Base-by-base conservation (phyloP, 1,140 invertebrate genomes). In the Plodia interpunctella region DNA sequence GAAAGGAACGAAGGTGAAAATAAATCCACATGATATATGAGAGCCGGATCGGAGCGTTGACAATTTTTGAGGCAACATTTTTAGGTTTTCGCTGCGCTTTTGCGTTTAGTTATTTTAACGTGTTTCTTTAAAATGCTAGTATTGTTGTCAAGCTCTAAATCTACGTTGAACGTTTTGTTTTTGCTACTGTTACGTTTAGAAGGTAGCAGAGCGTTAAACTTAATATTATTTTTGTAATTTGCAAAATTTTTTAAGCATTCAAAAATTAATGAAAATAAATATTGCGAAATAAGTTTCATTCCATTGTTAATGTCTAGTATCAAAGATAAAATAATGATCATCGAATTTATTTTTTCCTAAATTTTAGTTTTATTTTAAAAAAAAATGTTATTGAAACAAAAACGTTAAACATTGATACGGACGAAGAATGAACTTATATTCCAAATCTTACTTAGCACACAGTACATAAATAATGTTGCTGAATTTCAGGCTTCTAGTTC, bases 1-100 rank as follows among this genome's bases (percentile, higher is more conserved):
- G 85, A 79, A 79, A 80, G 76, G 80, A 76, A 76, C 79, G 74
- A 74, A 83, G 83, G 80, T 85, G 76, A 70, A 70, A 77, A 85
- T 88, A 88, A 88, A 88, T 88, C 82, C 80, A 74, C 57, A 68
- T 86, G 83, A 88, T 88, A 85, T 86, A 88, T 83, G 76, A 72
- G 68, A 57, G 59, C 55, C 66, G 72, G 74, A 78, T 78, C 66
- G 62, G 71, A 58, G 68, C 77, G 82, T 83, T 87, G 85, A 88
- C 85, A 86, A 66, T 80, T 83, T 84, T 87, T 84, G 83, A 87
- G 76, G 74, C 72, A 81, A 77, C 78, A 80, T 82, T 84, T 84
- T 84, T 80, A 74, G 71, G 69, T 74, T 80, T 65, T 70, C 58
- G 51, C 55, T 55, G 25, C 61, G 49, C 50, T 49, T 32, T 56